Evolutionary conservation across 2,888 invertebrate species (phyloP).

Genomic region (Gymnoscelis rufifasciata): DNA sequence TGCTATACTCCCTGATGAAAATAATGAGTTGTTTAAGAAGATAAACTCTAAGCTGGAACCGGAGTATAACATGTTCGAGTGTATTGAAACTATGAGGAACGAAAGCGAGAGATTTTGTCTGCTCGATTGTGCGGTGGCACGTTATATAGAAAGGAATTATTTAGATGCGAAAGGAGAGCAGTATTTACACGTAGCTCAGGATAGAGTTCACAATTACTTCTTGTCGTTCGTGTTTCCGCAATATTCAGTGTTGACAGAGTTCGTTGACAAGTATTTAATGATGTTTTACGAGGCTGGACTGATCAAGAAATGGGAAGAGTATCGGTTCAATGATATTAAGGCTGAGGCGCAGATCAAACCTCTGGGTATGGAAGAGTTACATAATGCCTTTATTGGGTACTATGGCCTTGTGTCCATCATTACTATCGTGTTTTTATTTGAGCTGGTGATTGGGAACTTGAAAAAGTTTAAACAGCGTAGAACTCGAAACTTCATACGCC

Average conservation of each 20-base stretch:
- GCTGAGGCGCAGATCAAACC: conserved; percentile 53
- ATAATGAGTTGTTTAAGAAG: conserved; percentile 48
- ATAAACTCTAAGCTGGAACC: conserved; percentile 56
- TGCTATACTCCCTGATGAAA: conserved; percentile 52
- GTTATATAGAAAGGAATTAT: conserved; percentile 51
- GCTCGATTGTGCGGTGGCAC: conserved; percentile 62
- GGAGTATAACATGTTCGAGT: conserved; percentile 45
- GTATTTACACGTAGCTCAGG: conserved; percentile 61
- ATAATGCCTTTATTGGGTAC: conserved; percentile 54
- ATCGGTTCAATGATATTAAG: conserved; percentile 54
- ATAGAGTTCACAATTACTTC: conserved; percentile 65
- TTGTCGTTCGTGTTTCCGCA: conserved; percentile 52
- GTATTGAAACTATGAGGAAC: conserved; percentile 47
- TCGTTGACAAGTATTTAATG: conserved; percentile 51
- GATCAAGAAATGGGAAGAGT: conserved; percentile 67
- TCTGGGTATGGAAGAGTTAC: conserved; percentile 49
- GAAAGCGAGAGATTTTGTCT: conserved; percentile 60
- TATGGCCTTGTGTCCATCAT: conserved; percentile 36
- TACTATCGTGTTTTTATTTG: conserved; percentile 45
- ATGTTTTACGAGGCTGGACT: conserved; percentile 61
- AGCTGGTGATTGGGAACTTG: conserved; percentile 37
- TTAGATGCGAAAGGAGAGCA: conserved; percentile 61
- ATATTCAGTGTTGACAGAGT: conserved; percentile 53
- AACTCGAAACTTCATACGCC: too few species aligned
- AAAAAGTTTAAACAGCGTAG: conserved; percentile 9